Evolutionary conservation across 2,888 invertebrate genomes (phyloP).

Genomic region (Chrysolina oricalcia): DNA sequence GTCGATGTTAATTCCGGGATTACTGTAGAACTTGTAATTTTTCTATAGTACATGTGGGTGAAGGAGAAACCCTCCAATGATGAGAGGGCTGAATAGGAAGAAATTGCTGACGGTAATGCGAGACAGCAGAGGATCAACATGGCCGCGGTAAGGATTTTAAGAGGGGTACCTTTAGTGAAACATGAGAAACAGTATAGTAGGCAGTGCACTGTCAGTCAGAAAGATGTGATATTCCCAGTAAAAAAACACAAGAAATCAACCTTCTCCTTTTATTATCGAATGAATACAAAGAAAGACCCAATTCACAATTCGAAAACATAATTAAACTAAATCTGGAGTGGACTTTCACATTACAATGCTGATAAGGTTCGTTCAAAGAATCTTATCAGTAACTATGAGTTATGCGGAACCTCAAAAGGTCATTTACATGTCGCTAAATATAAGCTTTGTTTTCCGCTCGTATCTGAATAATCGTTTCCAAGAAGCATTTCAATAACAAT

Average conservation of each 20-base stretch:
- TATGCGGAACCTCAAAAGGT: conserved; percentile 16
- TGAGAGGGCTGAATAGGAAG: conserved; percentile 45
- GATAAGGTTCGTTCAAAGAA: neutral
- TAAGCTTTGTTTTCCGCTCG: neutral
- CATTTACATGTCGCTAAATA: conserved; percentile 11
- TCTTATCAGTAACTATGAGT: neutral
- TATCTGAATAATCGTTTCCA: neutral
- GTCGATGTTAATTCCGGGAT: conserved; percentile 39
- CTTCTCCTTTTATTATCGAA: too few species aligned
- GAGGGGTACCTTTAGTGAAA: neutral
- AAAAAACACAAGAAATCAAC: too few species aligned
- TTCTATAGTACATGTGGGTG: conserved; percentile 38
- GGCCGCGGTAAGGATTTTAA: neutral
- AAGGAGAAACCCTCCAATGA: conserved; percentile 39
- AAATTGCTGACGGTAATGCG: conserved; percentile 45
- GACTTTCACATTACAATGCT: neutral
- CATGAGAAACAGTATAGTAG: too few species aligned
- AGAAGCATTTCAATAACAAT: neutral
- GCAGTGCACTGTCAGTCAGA: too few species aligned
- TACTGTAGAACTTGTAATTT: conserved; percentile 37
- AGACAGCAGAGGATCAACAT: conserved; percentile 32
- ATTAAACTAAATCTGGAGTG: neutral
- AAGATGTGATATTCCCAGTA: too few species aligned
- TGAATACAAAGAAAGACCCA: too few species aligned
- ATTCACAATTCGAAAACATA: neutral